Evolutionary conservation across 2,888 invertebrate species (phyloP).

Genomic region (Cremastinae sp.): DNA sequence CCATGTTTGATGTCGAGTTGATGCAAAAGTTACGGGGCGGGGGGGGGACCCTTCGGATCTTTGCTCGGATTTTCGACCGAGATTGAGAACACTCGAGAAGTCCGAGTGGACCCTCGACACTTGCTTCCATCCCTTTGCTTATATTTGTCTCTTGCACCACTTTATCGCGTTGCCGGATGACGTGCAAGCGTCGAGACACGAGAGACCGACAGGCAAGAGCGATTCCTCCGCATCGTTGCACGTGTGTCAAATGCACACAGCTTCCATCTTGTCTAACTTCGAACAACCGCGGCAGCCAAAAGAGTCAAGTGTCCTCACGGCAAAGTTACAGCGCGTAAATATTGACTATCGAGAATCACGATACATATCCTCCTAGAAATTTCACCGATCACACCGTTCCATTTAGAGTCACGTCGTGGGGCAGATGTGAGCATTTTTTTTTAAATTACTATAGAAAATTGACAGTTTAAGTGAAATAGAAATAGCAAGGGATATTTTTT

Average conservation of each 20-base stretch:
- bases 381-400: too few relatives aligned
- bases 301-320: constrained; percentile 71
- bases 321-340: constrained; percentile 77
- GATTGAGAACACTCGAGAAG: constrained; percentile 44
- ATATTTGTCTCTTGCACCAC: constrained; percentile 52
- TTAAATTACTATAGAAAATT: too few relatives aligned
- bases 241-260: constrained; percentile 58
- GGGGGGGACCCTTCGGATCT: too few relatives aligned
- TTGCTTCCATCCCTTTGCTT: constrained; percentile 42
- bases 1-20: constrained; percentile 44
- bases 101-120: constrained; percentile 25
- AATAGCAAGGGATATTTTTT: too few relatives aligned
- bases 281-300: constrained; percentile 36
- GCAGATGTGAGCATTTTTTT: too few relatives aligned
- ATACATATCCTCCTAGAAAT: too few relatives aligned
- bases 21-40: constrained; percentile 33
- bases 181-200: constrained; percentile 33
- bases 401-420: too few relatives aligned
- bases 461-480: too few relatives aligned
- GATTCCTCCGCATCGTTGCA: constrained; percentile 65
- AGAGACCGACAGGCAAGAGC: constrained; percentile 22
- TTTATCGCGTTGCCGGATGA: constrained; percentile 51
- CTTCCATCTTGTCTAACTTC: constrained; percentile 71
- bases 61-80: constrained; percentile 29
- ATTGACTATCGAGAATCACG: constrained; percentile 72